Conservation (phyloP, 2,113 vertebrate genomes). For the Terrapene triunguis region DNA sequence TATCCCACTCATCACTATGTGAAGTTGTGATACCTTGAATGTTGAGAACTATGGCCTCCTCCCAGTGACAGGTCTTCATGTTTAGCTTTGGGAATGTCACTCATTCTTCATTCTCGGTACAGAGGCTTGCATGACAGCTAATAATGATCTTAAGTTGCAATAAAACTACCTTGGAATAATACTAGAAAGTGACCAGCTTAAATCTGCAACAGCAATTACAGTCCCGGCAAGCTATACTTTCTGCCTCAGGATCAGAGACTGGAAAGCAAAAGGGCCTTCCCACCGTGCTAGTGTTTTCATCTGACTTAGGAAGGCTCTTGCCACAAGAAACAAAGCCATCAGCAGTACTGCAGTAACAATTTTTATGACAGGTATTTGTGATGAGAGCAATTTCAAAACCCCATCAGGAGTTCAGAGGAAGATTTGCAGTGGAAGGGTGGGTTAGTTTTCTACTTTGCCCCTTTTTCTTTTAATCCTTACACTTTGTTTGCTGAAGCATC, state of each 20-base stretch:
- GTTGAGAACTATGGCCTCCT: background rate
- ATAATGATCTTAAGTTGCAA: background rate
- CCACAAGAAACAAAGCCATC: background rate
- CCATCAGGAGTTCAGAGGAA: background rate
- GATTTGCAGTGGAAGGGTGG: background rate
- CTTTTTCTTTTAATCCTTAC: background rate
- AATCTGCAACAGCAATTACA: background rate
- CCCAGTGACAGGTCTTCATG: background rate
- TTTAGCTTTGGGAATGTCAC: constrained; percentile 1
- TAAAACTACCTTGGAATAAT: constrained; percentile 25
- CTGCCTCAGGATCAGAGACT: background rate
- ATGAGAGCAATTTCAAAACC: background rate
- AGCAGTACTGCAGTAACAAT: background rate
- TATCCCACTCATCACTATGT: background rate
- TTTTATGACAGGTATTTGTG: background rate
- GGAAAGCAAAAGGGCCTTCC: background rate
- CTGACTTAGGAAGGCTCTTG: background rate
- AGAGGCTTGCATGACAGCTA: background rate
- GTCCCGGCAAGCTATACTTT: background rate
- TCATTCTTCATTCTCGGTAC: background rate
- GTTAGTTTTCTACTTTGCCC: background rate
- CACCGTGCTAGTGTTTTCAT: background rate
- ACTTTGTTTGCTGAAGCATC: background rate
- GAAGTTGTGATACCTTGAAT: background rate
- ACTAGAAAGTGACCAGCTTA: background rate